phyloP scores from a whole-genome alignment of 2,888 invertebrate species.

The Polylopha cassiicola region DNA sequence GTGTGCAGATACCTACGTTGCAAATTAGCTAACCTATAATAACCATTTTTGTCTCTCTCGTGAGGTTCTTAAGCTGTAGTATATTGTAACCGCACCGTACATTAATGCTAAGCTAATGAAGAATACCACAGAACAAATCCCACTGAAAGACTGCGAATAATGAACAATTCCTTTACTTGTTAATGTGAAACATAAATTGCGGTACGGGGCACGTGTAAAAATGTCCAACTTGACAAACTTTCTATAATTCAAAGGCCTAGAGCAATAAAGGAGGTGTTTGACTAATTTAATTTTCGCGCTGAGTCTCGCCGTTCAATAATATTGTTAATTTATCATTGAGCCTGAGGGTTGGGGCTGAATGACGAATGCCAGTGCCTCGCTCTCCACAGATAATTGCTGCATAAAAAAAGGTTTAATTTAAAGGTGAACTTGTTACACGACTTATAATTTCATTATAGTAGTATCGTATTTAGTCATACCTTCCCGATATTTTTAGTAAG shows the following conservation, averaged over 20 bases:
- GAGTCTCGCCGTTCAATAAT: constrained; percentile 47
- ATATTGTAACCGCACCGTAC: constrained; percentile 61
- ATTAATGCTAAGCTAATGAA: constrained; percentile 58
- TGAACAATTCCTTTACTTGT: constrained; percentile 57
- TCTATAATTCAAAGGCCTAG: constrained; percentile 42
- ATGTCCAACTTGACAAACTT: constrained; percentile 39
- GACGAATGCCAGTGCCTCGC: constrained; percentile 29
- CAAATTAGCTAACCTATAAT: no score
- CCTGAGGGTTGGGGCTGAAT: constrained; percentile 32
- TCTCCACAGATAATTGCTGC: constrained; percentile 6
- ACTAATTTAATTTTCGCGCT: constrained; percentile 54
- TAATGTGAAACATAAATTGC: constrained; percentile 43
- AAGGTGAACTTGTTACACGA: no score
- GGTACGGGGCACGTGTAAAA: constrained; percentile 37
- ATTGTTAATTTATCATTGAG: constrained; percentile 66
- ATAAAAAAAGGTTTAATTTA: no score
- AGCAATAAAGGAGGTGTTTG: constrained; percentile 40
- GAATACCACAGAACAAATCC: constrained; percentile 47
- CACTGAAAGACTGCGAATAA: constrained; percentile 51
- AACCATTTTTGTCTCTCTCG: no score
- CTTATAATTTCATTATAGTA: no score
- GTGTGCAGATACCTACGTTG: no score
- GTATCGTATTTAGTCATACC: no score
- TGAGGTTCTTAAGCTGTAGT: no score
- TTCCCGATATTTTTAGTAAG: no score